A percentile compares a stretch with the other conserved stretches of the same genome.
phyloP scores from a whole-genome alignment of 2,888 invertebrate species.

The Pyralis farinalis region DNA sequence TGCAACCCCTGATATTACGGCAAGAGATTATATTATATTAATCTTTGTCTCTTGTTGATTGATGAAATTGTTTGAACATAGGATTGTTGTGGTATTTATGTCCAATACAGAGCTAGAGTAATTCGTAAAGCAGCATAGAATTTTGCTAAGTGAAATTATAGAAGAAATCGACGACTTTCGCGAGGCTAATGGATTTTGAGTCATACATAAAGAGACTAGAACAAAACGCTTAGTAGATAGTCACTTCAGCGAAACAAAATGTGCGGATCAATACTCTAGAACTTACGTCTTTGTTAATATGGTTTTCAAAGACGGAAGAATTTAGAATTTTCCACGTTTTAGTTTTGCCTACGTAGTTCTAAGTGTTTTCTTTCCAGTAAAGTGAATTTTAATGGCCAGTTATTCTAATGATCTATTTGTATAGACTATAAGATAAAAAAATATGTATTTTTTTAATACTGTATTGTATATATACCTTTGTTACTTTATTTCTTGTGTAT shows the following conservation, averaged over 20 bases:
- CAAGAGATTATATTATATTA: too few species aligned
- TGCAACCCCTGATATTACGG: too few species aligned
- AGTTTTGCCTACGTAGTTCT: neutral
- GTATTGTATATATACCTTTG: too few species aligned
- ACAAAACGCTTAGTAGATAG: conserved; percentile 2
- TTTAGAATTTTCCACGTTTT: neutral
- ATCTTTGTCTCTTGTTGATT: too few species aligned
- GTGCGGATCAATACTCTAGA: neutral
- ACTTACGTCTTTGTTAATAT: neutral
- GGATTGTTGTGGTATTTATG: too few species aligned
- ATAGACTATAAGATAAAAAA: neutral
- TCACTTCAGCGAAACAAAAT: neutral
- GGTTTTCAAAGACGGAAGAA: too few species aligned
- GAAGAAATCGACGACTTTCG: neutral
- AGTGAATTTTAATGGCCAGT: conserved; percentile 1
- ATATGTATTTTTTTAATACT: too few species aligned
- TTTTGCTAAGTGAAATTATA: neutral
- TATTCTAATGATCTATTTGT: neutral
- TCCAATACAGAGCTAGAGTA: too few species aligned
- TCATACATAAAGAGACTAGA: conserved; percentile 2
- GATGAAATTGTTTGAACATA: too few species aligned
- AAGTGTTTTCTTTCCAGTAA: too few species aligned
- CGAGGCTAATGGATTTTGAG: conserved; percentile 1
- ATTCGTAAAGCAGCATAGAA: neutral
- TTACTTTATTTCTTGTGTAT: too few species aligned